Percentiles rank a stretch among this genome's conserved stretches.
Evolutionary conservation across 2,797 vertebrate species (phyloP).

Genomic region (Diplodus sargus): DNA sequence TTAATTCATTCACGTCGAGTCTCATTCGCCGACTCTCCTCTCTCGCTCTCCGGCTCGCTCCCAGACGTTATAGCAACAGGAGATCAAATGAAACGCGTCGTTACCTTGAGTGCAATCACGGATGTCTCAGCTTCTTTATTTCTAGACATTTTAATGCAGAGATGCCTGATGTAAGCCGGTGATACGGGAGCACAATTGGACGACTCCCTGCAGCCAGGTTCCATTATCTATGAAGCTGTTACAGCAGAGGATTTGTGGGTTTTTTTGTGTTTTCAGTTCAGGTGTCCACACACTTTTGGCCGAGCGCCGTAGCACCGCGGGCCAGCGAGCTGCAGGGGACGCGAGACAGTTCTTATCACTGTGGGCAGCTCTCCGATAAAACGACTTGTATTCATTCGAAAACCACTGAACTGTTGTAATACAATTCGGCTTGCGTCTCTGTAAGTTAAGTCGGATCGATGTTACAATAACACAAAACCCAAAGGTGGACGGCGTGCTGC

Average conservation of each 20-base stretch:
- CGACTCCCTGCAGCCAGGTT: background rate
- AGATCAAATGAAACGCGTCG: no score
- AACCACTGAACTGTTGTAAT: slow-evolving; percentile 31
- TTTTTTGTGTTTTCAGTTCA: background rate
- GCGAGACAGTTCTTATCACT: background rate
- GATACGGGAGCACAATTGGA: background rate
- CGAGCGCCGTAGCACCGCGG: background rate
- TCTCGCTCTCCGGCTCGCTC: no score
- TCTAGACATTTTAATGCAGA: background rate
- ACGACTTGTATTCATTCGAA: slow-evolving; percentile 35
- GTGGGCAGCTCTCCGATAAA: slow-evolving; percentile 13
- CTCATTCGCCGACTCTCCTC: no score
- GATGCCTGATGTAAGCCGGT: background rate
- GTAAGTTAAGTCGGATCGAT: background rate
- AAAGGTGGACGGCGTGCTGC: slow-evolving; percentile 23
- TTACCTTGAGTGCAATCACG: no score
- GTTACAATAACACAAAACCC: slow-evolving; percentile 4
- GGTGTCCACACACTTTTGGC: slow-evolving; percentile 3
- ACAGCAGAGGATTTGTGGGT: background rate
- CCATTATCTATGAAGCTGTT: background rate
- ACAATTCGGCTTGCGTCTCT: slow-evolving; percentile 35
- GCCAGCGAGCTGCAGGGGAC: background rate
- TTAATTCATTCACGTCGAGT: no score
- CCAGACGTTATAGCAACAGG: no score
- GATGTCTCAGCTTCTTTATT: no score